These are phyloP conservation scores for Isurus oxyrinchus DNA, from an alignment of 2,113 vertebrate genomes.

Conservation along the genomic window DNA sequence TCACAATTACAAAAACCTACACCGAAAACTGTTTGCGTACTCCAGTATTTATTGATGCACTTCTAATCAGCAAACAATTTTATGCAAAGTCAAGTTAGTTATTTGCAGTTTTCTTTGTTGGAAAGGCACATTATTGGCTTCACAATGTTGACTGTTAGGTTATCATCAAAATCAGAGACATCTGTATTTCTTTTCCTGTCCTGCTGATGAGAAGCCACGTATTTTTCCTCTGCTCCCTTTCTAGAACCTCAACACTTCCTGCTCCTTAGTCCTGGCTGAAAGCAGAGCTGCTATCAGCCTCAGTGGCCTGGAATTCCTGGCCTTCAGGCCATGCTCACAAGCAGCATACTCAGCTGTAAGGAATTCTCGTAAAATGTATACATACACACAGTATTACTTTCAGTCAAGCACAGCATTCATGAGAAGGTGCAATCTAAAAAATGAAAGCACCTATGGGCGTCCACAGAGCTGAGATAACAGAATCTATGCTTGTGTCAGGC, in stretches of 20 bases:
- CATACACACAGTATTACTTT: conserved; percentile 5
- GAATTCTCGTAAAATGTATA: conserved; percentile 58
- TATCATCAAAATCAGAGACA: conserved; percentile 22
- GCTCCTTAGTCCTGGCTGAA: conserved; percentile 40
- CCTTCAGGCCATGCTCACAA: conserved; percentile 42
- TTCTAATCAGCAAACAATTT: conserved; percentile 55
- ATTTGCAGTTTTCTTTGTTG: not conserved
- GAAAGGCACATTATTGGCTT: not conserved
- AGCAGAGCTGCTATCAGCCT: conserved; percentile 37
- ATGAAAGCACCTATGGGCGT: conserved; percentile 5
- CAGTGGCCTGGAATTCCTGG: conserved; percentile 45
- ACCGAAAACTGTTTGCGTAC: conserved; percentile 70
- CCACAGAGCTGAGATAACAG: conserved; percentile 60
- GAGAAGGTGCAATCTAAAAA: conserved; percentile 22
- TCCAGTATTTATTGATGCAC: conserved; percentile 68
- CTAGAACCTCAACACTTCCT: conserved; percentile 39
- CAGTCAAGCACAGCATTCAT: not conserved
- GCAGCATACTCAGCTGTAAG: conserved; percentile 48
- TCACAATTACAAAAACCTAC: conserved; percentile 71
- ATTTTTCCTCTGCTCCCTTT: conserved; percentile 30
- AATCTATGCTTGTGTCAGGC: conserved; percentile 89
- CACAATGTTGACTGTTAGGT: not conserved
- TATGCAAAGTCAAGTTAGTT: not conserved
- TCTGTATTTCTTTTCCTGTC: conserved; percentile 30
- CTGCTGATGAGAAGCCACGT: conserved; percentile 10